These are phyloP conservation scores for Lerema accius DNA, from an alignment of 1,140 invertebrate species.

Conservation along the genomic window DNA sequence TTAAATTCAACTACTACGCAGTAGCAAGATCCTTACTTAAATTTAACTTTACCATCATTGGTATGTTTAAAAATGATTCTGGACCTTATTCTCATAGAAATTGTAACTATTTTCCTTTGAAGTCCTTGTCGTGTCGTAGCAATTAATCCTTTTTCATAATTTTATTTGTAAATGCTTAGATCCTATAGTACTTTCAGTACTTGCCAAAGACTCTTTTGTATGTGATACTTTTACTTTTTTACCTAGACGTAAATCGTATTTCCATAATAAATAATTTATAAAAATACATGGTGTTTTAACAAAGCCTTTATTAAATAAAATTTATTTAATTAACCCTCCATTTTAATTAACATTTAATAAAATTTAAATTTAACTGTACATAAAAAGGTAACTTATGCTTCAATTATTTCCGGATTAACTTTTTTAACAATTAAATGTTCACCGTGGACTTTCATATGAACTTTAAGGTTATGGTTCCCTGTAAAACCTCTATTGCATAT, in stretches of 20 bases:
- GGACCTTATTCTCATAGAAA: no score
- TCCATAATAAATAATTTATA: constrained; percentile 67
- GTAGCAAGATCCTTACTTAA: no score
- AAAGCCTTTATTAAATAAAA: constrained; percentile 1
- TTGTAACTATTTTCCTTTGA: no score
- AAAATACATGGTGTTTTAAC: constrained; percentile 40
- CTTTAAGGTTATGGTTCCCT: constrained; percentile 65
- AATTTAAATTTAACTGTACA: background rate
- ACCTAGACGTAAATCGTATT: constrained; percentile 68
- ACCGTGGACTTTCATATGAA: constrained; percentile 73
- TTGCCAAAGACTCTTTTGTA: constrained; percentile 79
- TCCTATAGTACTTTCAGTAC: constrained; percentile 59
- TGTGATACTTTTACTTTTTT: constrained; percentile 76
- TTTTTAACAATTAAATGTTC: constrained; percentile 57
- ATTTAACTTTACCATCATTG: no score
- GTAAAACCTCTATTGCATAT: constrained; percentile 65
- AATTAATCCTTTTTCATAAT: constrained; percentile 16
- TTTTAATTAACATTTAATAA: background rate
- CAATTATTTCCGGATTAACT: constrained; percentile 31
- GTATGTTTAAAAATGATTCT: no score
- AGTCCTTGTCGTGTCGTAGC: constrained; percentile 6
- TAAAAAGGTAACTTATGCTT: constrained; percentile 14
- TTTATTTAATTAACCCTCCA: background rate
- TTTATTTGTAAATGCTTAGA: constrained; percentile 40
- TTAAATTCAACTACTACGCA: no score